Base-by-base conservation (phyloP, 2,888 invertebrate species). In the Ariolimax columbianus region DNA sequence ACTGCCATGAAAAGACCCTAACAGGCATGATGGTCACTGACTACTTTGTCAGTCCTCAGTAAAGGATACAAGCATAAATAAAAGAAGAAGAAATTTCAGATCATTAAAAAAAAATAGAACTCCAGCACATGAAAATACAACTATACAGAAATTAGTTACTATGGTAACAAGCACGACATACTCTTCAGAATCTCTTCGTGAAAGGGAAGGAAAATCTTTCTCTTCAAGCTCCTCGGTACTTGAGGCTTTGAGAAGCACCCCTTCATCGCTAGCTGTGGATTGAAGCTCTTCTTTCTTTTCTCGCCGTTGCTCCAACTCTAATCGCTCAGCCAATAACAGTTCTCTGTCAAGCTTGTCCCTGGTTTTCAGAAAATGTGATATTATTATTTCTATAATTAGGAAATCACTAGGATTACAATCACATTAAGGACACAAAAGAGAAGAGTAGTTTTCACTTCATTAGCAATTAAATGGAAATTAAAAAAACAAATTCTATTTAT, bases 221-320 rank as follows among this genome's bases (percentile, higher is more conserved):
- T 87, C 87, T 73, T 92, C 92, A 82, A 93, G 88, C 79, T 93
- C 92, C 90, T 95, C 95, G 87, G 95, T 95, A 92, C 95, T 95
- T 79, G 95, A 95, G 91, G 95, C 95, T 9, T 94, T 94, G 30
- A 87, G 19, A 26, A 94, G 91, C 82, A 95, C 95, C 7, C 95
- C 95, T 90, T 95, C 95, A 88, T 95, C 95, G 88, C 95, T 95
- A 79, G 95, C 95, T 30, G 94, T 93, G 4, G 95, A 95, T 77
- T 91, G 90, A 81, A 90, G 84, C 82, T 92, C 91, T 80, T 92
- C 91, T 33, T 88, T 80, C 68, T 85, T 81, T 72, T 85, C 82
- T 30, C 66, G 77, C 38, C 72, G 47, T 36, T 55, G 40, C 4
- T 63, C 82, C 23, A 70, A 55, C 51, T 81, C 81, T 55, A 72